These are phyloP conservation scores for Cynopterus brachyotis DNA, from an alignment of 2,113 vertebrate genomes.

Conservation along the genomic window DNA sequence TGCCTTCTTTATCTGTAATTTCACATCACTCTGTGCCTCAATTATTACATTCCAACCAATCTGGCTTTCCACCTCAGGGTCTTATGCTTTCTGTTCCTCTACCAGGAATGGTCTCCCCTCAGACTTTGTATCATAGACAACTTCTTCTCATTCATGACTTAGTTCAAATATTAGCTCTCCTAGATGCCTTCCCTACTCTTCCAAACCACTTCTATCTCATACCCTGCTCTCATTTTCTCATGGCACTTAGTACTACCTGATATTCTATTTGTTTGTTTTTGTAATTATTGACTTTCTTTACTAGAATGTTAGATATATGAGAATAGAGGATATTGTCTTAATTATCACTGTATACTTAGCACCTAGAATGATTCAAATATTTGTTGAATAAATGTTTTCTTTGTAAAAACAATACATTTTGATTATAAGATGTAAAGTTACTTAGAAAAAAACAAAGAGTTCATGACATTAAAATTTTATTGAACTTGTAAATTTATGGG, in stretches of 20 bases:
- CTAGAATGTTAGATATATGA: not conserved
- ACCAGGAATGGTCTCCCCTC: not conserved
- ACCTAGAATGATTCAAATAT: not conserved
- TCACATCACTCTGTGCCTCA: not conserved
- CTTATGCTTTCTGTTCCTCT: not conserved
- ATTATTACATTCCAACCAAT: not conserved
- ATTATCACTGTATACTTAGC: not conserved
- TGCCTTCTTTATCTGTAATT: not conserved
- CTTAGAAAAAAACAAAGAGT: not conserved
- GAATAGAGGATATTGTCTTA: not conserved
- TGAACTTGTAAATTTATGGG: not conserved
- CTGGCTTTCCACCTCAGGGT: not conserved
- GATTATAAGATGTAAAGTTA: not conserved
- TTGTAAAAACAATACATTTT: not conserved
- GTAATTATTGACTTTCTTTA: not conserved
- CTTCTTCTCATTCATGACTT: not conserved
- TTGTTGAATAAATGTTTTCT: constrained; percentile 39
- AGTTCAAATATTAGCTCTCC: not conserved
- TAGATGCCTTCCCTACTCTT: not conserved
- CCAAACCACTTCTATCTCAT: not conserved
- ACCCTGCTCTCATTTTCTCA: not conserved
- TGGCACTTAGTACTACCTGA: not conserved
- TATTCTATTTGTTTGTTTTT: not conserved
- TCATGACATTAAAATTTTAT: not conserved
- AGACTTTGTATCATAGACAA: not conserved